Percentiles rank a stretch among this genome's conserved stretches.
phyloP scores from a whole-genome alignment of 2,888 invertebrate genomes.

The Trichopria drosophilae region DNA sequence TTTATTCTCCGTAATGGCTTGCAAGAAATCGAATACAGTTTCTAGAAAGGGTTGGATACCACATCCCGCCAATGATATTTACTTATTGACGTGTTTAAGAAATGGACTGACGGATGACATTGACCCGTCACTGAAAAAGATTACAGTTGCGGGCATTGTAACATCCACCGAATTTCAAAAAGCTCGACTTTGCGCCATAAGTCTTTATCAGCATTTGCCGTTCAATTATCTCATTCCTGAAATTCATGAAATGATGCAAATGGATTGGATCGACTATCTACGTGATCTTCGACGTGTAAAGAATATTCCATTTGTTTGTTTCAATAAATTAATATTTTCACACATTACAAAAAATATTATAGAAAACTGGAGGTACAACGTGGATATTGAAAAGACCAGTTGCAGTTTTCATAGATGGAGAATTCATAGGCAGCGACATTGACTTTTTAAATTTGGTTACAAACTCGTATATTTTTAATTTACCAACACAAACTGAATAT shows the following conservation, averaged over 20 bases:
- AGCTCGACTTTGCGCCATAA: slow-evolving; percentile 37
- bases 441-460: slow-evolving; percentile 60
- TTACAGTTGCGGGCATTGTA: slow-evolving; percentile 39
- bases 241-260: slow-evolving; percentile 41
- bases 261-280: slow-evolving; percentile 59
- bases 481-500: slow-evolving; percentile 52
- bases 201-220: slow-evolving; percentile 35
- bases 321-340: too few relatives aligned
- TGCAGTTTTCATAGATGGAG: slow-evolving; percentile 60
- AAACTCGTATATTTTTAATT: slow-evolving; percentile 58
- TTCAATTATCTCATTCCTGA: slow-evolving; percentile 35
- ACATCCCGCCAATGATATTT: slow-evolving; percentile 8
- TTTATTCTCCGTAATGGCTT: too few relatives aligned
- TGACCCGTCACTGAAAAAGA: slow-evolving; percentile 16
- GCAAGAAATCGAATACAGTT: too few relatives aligned
- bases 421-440: slow-evolving; percentile 62
- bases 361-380: slow-evolving; percentile 56
- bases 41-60: too few relatives aligned
- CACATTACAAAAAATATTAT: slow-evolving; percentile 10
- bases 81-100: neutral
- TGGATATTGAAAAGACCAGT: slow-evolving; percentile 60
- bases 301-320: neutral
- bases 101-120: neutral
- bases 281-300: slow-evolving; percentile 50
- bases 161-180: slow-evolving; percentile 39